These are phyloP conservation scores for Oreotrochilus melanogaster DNA, from an alignment of 2,113 vertebrate genomes.

Conservation along the genomic window DNA sequence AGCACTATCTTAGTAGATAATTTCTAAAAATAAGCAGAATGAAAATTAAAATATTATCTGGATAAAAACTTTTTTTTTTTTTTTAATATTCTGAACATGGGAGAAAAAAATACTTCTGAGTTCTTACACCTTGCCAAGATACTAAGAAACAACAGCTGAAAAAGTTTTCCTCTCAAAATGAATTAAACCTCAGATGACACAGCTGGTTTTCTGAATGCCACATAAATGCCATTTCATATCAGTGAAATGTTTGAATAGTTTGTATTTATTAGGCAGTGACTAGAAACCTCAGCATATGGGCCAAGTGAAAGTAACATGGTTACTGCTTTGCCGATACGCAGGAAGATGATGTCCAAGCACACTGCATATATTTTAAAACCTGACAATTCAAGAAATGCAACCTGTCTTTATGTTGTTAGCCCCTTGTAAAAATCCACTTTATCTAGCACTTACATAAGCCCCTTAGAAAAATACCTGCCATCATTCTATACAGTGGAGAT, in stretches of 20 bases:
- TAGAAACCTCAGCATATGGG: conserved; percentile 7
- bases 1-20: not conserved
- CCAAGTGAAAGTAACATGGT: not conserved
- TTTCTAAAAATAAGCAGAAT: conserved; percentile 3
- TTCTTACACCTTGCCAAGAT: conserved; percentile 17
- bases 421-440: not conserved
- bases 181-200: not conserved
- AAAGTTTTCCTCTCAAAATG: conserved; percentile 29
- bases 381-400: not conserved
- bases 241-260: not conserved
- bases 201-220: not conserved
- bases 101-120: not conserved
- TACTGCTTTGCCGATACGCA: not conserved
- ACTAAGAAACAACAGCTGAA: not conserved
- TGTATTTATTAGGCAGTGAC: conserved; percentile 2
- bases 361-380: not conserved
- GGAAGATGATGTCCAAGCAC: not conserved
- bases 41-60: not conserved
- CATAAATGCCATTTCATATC: not conserved
- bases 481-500: not conserved
- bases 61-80: not conserved
- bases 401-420: not conserved
- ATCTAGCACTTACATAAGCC: not conserved
- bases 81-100: not conserved
- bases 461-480: not conserved